Conservation (phyloP, 2,113 vertebrate genomes). For the Rhadina sibilatrix region DNA sequence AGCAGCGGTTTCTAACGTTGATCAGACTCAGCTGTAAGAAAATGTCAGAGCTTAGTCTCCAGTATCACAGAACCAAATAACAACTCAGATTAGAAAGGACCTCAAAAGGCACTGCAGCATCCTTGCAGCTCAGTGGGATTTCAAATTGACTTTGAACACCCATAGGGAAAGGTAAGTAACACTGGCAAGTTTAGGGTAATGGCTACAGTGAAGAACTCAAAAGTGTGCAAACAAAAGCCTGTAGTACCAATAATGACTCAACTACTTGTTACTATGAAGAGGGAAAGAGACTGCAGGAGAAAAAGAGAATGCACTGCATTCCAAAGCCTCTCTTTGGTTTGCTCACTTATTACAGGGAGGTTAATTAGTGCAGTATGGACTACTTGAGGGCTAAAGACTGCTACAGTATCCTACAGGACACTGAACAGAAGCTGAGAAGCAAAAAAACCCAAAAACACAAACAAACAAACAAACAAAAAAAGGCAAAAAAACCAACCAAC, state of each 20-base stretch:
- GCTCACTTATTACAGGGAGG: neutral
- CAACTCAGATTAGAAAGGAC: neutral
- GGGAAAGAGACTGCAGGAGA: neutral
- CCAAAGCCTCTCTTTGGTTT: neutral
- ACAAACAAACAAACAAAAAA: no score
- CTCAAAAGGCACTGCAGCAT: neutral
- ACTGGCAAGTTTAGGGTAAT: neutral
- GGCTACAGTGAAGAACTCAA: neutral
- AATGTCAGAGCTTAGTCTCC: neutral
- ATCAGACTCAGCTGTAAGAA: neutral
- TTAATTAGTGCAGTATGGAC: neutral
- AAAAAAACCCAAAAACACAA: neutral
- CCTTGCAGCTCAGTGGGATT: neutral
- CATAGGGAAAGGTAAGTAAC: neutral
- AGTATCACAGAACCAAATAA: neutral
- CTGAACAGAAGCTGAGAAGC: neutral
- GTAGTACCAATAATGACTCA: neutral
- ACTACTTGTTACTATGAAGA: neutral
- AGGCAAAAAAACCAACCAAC: no score
- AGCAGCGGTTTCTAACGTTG: neutral
- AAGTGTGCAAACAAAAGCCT: neutral
- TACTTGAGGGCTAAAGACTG: neutral
- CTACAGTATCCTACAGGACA: neutral
- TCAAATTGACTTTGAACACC: neutral
- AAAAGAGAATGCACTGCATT: neutral